These are phyloP conservation scores for Rhinogobius similis DNA, from an alignment of 2,113 vertebrate genomes.

Conservation along the genomic window DNA sequence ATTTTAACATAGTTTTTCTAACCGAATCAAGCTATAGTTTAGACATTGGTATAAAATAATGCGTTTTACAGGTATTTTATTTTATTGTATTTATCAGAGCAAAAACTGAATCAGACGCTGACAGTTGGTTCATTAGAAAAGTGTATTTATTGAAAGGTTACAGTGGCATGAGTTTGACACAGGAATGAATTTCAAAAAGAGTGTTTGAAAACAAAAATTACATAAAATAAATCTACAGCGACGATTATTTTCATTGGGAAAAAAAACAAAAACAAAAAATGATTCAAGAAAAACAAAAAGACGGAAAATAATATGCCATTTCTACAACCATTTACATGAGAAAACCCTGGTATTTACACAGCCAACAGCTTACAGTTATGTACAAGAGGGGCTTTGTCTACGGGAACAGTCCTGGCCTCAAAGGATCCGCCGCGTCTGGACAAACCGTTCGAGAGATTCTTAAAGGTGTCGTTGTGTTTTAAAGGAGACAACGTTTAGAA, in stretches of 20 bases:
- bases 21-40: no score
- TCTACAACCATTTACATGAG: slow-evolving; percentile 73
- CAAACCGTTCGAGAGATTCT: no score
- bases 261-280: slow-evolving; percentile 40
- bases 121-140: slow-evolving; percentile 61
- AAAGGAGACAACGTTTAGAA: background rate
- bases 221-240: slow-evolving; percentile 52
- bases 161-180: slow-evolving; percentile 66
- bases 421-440: background rate
- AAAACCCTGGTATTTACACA: slow-evolving; percentile 71
- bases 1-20: no score
- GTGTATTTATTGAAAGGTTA: slow-evolving; percentile 74
- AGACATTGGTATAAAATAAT: no score
- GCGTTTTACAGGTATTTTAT: no score
- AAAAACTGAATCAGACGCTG: background rate
- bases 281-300: slow-evolving; percentile 50
- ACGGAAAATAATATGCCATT: slow-evolving; percentile 38
- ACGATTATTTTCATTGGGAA: slow-evolving; percentile 53
- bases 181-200: slow-evolving; percentile 50
- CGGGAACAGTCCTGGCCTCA: background rate
- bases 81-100: no score
- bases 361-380: slow-evolving; percentile 62
- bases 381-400: slow-evolving; percentile 52
- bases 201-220: slow-evolving; percentile 38
- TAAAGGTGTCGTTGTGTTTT: background rate